phyloP scores from a whole-genome alignment of 2,888 invertebrate species.

The Idaea aversata region DNA sequence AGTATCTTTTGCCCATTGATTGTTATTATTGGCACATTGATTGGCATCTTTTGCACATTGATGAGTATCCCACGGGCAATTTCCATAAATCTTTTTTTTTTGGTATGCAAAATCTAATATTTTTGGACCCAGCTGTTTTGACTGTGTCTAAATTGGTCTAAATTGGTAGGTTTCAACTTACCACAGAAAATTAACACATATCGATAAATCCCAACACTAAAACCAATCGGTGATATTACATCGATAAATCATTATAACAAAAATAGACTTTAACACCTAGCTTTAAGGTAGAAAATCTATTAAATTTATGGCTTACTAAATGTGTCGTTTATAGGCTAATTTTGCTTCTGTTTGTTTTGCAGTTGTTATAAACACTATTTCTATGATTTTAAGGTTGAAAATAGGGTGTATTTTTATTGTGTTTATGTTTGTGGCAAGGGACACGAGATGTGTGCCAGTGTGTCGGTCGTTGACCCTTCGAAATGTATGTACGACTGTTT shows the following conservation, averaged over 20 bases:
- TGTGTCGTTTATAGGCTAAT: background rate
- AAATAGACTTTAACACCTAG: background rate
- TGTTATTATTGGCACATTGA: no score
- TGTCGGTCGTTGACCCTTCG: conserved; percentile 66
- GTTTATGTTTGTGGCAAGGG: conserved; percentile 25
- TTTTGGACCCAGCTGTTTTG: no score
- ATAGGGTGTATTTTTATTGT: conserved; percentile 16
- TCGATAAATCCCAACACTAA: conserved; percentile 1
- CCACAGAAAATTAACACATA: background rate
- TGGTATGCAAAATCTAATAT: no score
- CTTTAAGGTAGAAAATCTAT: background rate
- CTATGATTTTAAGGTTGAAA: conserved; percentile 17
- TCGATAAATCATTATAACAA: background rate
- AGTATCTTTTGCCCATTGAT: no score
- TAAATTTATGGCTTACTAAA: background rate
- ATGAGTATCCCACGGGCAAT: no score
- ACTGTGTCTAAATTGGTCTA: background rate
- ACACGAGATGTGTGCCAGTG: conserved; percentile 66
- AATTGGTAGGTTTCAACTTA: background rate
- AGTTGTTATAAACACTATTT: conserved; percentile 7
- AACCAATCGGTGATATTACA: background rate
- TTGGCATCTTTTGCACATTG: no score
- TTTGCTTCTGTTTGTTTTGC: background rate
- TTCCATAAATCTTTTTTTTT: no score
- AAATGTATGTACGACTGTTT: conserved; percentile 56